These are phyloP conservation scores for Proterorhinus semilunaris DNA, from an alignment of 2,113 vertebrate species.

Conservation along the genomic window DNA sequence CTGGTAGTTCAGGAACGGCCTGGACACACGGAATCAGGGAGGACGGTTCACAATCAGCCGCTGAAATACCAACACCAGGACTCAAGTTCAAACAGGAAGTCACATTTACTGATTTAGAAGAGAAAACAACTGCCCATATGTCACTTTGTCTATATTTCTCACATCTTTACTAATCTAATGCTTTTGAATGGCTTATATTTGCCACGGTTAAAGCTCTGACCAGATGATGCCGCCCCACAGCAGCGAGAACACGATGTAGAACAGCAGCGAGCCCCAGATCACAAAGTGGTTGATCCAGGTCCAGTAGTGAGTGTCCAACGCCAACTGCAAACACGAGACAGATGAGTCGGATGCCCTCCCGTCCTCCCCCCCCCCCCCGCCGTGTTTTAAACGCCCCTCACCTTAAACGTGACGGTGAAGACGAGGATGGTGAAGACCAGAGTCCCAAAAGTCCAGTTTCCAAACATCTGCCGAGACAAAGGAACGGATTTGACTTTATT, in stretches of 20 bases:
- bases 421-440: slow-evolving; percentile 94
- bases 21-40: slow-evolving; percentile 42
- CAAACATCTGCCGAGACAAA: slow-evolving; percentile 85
- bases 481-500: background rate
- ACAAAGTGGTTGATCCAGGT: slow-evolving; percentile 90
- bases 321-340: slow-evolving; percentile 77
- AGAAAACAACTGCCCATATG: too few relatives aligned
- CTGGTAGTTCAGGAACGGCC: slow-evolving; percentile 98
- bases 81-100: background rate
- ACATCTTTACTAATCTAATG: too few relatives aligned
- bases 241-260: slow-evolving; percentile 94
- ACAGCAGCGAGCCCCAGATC: slow-evolving; percentile 95
- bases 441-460: slow-evolving; percentile 97
- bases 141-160: too few relatives aligned
- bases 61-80: too few relatives aligned
- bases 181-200: too few relatives aligned
- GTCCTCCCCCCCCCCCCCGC: too few relatives aligned
- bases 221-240: slow-evolving; percentile 97
- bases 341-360: background rate
- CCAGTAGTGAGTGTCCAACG: slow-evolving; percentile 18
- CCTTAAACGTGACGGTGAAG: slow-evolving; percentile 96
- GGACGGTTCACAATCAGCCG: background rate
- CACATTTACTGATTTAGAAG: too few relatives aligned
- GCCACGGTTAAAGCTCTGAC: slow-evolving; percentile 76
- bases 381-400: slow-evolving; percentile 43